These are phyloP conservation scores for Channa maculata DNA, from an alignment of 2,113 vertebrate genomes.

Conservation along the genomic window DNA sequence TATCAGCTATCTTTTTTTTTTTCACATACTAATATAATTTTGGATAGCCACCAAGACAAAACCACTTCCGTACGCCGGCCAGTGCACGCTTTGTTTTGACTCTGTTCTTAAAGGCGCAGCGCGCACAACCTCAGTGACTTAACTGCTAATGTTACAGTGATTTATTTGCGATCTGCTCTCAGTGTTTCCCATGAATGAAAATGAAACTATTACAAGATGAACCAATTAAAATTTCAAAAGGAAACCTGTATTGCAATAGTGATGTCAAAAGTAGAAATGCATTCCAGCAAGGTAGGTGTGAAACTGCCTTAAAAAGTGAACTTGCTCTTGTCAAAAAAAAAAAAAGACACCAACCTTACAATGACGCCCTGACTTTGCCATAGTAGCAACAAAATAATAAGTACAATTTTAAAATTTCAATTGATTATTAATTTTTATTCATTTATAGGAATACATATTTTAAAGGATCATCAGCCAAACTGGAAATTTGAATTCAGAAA, in stretches of 20 bases:
- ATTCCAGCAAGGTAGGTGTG: too few relatives aligned
- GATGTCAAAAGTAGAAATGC: background rate
- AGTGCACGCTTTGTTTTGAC: constrained; percentile 80
- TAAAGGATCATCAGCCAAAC: constrained; percentile 3
- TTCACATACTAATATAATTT: constrained; percentile 25
- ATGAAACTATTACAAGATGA: background rate
- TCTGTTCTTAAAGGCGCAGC: constrained; percentile 77
- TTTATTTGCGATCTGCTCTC: too few relatives aligned
- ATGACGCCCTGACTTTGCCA: background rate
- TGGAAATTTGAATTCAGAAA: constrained; percentile 46
- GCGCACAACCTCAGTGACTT: background rate
- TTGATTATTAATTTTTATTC: too few relatives aligned
- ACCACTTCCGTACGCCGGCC: constrained; percentile 74
- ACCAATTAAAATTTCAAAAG: background rate
- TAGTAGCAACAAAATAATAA: background rate
- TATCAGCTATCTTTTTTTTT: constrained; percentile 49
- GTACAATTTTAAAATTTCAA: background rate
- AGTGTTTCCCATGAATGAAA: background rate
- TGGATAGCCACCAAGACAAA: constrained; percentile 33
- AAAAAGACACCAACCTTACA: background rate
- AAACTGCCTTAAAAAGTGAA: too few relatives aligned
- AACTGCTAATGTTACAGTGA: too few relatives aligned
- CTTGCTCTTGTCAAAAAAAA: background rate
- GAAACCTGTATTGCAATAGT: background rate
- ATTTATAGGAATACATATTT: too few relatives aligned